Conservation (phyloP, 1,140 invertebrate genomes). For the Platyura marginata region DNA sequence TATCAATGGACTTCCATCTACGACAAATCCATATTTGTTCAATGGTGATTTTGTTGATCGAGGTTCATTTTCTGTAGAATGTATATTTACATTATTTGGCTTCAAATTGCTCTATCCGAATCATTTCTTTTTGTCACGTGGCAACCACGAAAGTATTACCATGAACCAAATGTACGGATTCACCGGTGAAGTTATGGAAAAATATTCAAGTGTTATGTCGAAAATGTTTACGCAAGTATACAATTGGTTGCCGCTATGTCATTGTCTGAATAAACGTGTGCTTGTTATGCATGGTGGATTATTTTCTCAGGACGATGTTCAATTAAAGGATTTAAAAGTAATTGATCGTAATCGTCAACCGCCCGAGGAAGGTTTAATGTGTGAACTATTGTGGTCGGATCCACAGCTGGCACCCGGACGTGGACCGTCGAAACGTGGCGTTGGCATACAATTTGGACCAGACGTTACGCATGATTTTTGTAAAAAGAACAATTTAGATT, state of each 20-base stretch:
- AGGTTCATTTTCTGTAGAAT: conserved; percentile 98
- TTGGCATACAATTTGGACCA: conserved; percentile 96
- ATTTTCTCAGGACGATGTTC: conserved; percentile 78
- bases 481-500: conserved; percentile 70
- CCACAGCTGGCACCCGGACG: conserved; percentile 76
- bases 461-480: conserved; percentile 87
- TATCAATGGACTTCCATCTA: conserved; percentile 87
- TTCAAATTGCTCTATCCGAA: conserved; percentile 95
- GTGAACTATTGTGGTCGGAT: conserved; percentile 95
- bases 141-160: conserved; percentile 95
- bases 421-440: conserved; percentile 86
- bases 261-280: conserved; percentile 84
- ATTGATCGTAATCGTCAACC: conserved; percentile 88
- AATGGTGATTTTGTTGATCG: conserved; percentile 99
- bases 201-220: conserved; percentile 87
- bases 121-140: conserved; percentile 95
- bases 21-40: conserved; percentile 86
- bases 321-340: conserved; percentile 73
- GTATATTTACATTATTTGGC: conserved; percentile 93
- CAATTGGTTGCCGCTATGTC: conserved; percentile 90
- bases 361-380: conserved; percentile 95
- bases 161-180: conserved; percentile 99
- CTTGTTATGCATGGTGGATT: conserved; percentile 92
- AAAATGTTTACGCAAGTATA: conserved; percentile 97
- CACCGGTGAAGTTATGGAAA: conserved; percentile 91